Percentiles rank a stretch among this genome's conserved stretches.
Evolutionary conservation across 2,888 invertebrate genomes (phyloP).

Genomic region (Congeria kusceri): DNA sequence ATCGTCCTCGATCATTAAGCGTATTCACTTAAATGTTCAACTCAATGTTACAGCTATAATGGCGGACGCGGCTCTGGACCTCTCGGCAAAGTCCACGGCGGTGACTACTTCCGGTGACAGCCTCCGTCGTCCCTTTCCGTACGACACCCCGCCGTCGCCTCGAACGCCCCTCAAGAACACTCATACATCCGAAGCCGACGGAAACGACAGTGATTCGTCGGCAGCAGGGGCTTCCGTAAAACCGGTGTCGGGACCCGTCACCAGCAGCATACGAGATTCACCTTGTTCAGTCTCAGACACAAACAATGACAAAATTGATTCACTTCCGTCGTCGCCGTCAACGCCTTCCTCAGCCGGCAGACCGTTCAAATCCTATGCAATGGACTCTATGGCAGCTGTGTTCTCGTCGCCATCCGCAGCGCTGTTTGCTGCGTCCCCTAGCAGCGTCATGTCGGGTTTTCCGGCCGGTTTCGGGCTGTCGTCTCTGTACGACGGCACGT

Average conservation of each 20-base stretch:
- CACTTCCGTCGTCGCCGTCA: constrained; percentile 32
- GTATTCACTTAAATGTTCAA: too few species aligned
- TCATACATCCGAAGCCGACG: constrained; percentile 60
- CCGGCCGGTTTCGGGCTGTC: constrained; percentile 63
- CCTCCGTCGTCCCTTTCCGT: constrained; percentile 47
- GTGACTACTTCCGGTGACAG: constrained; percentile 14
- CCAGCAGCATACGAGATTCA: constrained; percentile 42
- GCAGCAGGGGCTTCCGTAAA: constrained; percentile 44
- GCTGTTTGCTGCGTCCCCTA: constrained; percentile 58
- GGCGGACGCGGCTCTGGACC: constrained; percentile 69
- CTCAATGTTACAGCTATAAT: constrained; percentile 17
- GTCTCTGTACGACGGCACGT: constrained; percentile 65
- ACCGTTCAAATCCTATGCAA: constrained; percentile 77
- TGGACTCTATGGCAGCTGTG: constrained; percentile 67
- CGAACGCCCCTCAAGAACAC: constrained; percentile 42
- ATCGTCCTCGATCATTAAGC: too few species aligned
- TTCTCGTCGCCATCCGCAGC: constrained; percentile 62
- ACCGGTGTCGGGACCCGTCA: constrained; percentile 57
- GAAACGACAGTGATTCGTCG: constrained; percentile 55
- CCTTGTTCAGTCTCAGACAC: constrained; percentile 44
- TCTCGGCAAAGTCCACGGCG: constrained; percentile 65
- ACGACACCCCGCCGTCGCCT: constrained; percentile 56
- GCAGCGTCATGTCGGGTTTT: constrained; percentile 53
- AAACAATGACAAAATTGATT: constrained; percentile 20
- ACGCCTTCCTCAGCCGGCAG: constrained; percentile 50